phyloP scores from a whole-genome alignment of 2,797 vertebrate species.

The Heterohyrax brucei region DNA sequence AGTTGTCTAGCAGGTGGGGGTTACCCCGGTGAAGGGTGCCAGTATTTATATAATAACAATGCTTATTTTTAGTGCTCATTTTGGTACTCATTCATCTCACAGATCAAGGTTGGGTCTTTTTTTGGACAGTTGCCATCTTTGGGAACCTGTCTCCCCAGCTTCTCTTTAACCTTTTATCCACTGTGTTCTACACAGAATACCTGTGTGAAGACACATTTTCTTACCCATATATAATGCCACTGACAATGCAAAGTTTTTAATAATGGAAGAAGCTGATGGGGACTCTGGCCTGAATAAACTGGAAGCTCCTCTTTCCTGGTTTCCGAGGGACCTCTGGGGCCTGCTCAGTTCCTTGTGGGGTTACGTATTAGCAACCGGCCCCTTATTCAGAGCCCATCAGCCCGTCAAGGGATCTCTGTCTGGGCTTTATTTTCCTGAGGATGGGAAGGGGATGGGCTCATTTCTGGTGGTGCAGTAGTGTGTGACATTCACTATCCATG shows the following conservation, averaged over 20 bases:
- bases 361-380: constrained; percentile 24
- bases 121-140: constrained; percentile 89
- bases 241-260: constrained; percentile 79
- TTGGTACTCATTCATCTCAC: constrained; percentile 73
- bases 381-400: constrained; percentile 30
- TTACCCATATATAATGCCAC: constrained; percentile 69
- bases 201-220: constrained; percentile 81
- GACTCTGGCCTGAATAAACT: constrained; percentile 85
- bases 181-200: constrained; percentile 51
- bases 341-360: constrained; percentile 74
- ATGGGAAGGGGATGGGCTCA: constrained; percentile 25
- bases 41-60: constrained; percentile 72
- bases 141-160: constrained; percentile 83
- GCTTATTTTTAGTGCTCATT: constrained; percentile 74
- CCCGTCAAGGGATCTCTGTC: constrained; percentile 53
- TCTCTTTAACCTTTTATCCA: constrained; percentile 81
- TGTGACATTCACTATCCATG: constrained; percentile 53
- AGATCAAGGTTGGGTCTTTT: constrained; percentile 77
- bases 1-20: constrained; percentile 78
- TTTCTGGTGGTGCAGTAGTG: constrained; percentile 67
- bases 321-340: constrained; percentile 82
- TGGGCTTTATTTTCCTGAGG: constrained; percentile 48
- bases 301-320: constrained; percentile 79
- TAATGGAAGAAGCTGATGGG: constrained; percentile 78
- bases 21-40: constrained; percentile 71